phyloP scores from a whole-genome alignment of 2,888 invertebrate species.

The Agrotis ipsilon region DNA sequence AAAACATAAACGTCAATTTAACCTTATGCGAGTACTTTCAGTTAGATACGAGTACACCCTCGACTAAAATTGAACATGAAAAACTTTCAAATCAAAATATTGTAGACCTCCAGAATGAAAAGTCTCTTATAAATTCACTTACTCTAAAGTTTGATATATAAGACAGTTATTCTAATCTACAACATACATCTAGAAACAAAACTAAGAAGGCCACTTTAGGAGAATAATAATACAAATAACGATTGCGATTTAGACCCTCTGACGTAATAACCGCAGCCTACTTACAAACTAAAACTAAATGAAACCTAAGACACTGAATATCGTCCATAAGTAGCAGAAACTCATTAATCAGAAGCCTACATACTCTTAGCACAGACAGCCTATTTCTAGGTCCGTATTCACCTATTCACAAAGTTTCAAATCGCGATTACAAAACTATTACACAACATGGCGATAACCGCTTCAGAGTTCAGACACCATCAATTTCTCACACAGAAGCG shows the following conservation, averaged over 20 bases:
- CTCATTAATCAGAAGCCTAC: conserved; percentile 53
- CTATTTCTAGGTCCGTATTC: conserved; percentile 23
- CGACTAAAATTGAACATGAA: too few relatives aligned
- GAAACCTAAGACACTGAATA: conserved; percentile 15
- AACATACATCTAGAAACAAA: too few relatives aligned
- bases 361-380: conserved; percentile 35
- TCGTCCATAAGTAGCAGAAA: conserved; percentile 43
- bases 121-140: too few relatives aligned
- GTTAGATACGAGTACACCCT: too few relatives aligned
- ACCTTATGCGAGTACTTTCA: too few relatives aligned
- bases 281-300: conserved; percentile 4
- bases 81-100: too few relatives aligned
- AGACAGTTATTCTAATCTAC: neutral
- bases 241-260: too few relatives aligned
- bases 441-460: conserved; percentile 42
- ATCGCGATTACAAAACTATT: conserved; percentile 47
- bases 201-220: too few relatives aligned
- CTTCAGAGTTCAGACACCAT: conserved; percentile 45
- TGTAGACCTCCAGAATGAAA: too few relatives aligned
- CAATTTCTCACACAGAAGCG: conserved; percentile 59
- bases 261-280: conserved; percentile 13
- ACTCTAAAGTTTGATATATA: neutral
- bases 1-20: too few relatives aligned
- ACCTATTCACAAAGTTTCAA: conserved; percentile 24
- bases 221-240: too few relatives aligned